phyloP scores from a whole-genome alignment of 2,888 invertebrate genomes.

The Mesoligia furuncula region DNA sequence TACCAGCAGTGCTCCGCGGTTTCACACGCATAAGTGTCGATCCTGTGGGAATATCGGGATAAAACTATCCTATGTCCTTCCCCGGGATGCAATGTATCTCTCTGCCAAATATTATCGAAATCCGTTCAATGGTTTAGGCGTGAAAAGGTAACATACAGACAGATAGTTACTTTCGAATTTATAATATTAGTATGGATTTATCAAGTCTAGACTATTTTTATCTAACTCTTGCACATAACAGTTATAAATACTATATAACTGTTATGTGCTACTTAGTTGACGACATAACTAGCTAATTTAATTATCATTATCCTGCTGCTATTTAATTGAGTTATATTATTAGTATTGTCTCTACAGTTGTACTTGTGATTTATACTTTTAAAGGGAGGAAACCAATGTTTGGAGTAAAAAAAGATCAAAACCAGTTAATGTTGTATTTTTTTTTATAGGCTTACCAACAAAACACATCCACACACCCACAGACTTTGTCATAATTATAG shows the following conservation, averaged over 20 bases:
- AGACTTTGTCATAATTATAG: too few species aligned
- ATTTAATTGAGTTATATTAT: slow-evolving; percentile 42
- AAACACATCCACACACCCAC: too few species aligned
- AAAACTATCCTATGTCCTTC: too few species aligned
- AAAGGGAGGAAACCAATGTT: background rate
- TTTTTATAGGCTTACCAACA: background rate
- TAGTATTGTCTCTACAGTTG: slow-evolving; percentile 9
- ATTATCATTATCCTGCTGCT: slow-evolving; percentile 34
- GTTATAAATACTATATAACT: background rate
- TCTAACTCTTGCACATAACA: background rate
- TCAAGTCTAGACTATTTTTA: background rate
- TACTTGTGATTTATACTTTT: background rate
- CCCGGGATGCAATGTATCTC: too few species aligned
- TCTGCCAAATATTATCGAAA: too few species aligned
- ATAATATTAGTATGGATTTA: too few species aligned
- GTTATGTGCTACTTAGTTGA: background rate
- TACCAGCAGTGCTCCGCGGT: too few species aligned
- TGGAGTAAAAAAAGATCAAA: background rate
- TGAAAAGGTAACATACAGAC: too few species aligned
- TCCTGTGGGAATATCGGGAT: too few species aligned
- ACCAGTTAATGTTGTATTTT: background rate
- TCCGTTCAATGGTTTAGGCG: too few species aligned
- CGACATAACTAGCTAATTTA: slow-evolving; percentile 23
- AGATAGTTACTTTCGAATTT: too few species aligned
- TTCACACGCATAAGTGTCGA: too few species aligned